phyloP scores from a whole-genome alignment of 2,888 invertebrate species.

The Parnassius apollo region DNA sequence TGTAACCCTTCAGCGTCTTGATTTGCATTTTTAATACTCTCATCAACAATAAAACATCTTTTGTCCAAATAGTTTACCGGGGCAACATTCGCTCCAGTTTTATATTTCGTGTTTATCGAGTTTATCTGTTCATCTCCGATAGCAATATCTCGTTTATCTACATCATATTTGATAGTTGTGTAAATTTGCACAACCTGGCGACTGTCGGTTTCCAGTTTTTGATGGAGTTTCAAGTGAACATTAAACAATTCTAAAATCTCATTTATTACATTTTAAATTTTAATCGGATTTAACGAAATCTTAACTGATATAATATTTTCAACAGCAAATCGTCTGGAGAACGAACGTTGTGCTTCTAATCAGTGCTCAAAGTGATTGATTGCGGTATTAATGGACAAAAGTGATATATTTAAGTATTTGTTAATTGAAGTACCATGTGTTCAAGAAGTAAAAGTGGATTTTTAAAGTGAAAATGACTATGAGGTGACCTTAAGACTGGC shows the following conservation, averaged over 20 bases:
- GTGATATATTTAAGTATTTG: constrained; percentile 40
- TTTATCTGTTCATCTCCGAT: constrained; percentile 6
- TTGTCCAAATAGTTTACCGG: constrained; percentile 9
- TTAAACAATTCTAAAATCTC: constrained; percentile 33
- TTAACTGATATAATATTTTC: constrained; percentile 31
- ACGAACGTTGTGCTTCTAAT: constrained; percentile 37
- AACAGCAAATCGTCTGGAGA: constrained; percentile 33
- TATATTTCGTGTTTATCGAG: constrained; percentile 14
- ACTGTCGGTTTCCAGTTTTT: background rate
- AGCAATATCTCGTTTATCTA: constrained; percentile 23
- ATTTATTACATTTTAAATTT: constrained; percentile 39
- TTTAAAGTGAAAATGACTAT: constrained; percentile 57
- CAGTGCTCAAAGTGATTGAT: constrained; percentile 50
- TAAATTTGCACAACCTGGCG: constrained; percentile 26
- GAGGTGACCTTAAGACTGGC: constrained; percentile 64
- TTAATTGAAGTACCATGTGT: constrained; percentile 46
- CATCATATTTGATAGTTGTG: constrained; percentile 18
- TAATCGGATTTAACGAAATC: constrained; percentile 29
- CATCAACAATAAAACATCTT: background rate
- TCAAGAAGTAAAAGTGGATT: constrained; percentile 45
- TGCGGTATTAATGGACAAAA: constrained; percentile 53
- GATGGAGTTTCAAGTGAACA: constrained; percentile 30
- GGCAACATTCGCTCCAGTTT: constrained; percentile 21
- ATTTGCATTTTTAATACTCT: constrained; percentile 15
- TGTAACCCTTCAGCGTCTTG: constrained; percentile 16